phyloP scores from a whole-genome alignment of 2,888 invertebrate species.

The Bunonema sp. region DNA sequence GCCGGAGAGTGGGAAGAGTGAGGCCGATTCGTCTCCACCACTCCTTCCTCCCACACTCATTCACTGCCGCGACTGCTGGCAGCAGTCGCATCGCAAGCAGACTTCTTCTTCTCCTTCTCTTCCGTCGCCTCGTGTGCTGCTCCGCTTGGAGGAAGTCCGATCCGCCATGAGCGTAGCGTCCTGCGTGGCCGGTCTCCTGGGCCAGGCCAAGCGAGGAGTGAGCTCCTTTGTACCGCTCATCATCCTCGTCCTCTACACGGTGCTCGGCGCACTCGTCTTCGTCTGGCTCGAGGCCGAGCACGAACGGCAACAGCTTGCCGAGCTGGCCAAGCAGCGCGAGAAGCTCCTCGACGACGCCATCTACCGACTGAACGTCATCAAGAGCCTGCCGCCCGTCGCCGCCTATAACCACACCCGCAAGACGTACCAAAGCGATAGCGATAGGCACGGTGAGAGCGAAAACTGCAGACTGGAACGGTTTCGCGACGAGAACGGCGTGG shows the following conservation, averaged over 20 bases:
- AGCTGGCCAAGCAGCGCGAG: conserved; percentile 20
- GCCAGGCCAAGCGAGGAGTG: conserved; percentile 2
- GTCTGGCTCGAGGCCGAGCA: conserved; percentile 24
- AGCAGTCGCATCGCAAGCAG: no score
- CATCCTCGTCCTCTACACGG: conserved; percentile 21
- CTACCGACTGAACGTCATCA: conserved; percentile 26
- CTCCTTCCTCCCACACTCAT: no score
- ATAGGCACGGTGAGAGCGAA: background rate
- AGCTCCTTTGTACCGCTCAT: conserved; percentile 14
- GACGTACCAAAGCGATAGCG: conserved; percentile 3
- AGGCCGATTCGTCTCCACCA: no score
- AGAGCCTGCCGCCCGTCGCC: conserved; percentile 20
- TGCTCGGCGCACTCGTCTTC: conserved; percentile 25
- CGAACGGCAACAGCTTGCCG: conserved; percentile 22
- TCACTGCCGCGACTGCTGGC: no score
- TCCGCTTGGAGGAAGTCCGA: no score
- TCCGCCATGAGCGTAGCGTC: no score
- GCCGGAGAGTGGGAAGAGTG: no score
- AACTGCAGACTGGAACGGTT: background rate
- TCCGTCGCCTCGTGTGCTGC: no score
- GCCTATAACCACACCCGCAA: conserved; percentile 35
- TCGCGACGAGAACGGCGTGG: background rate
- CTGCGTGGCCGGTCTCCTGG: no score
- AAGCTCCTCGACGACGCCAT: conserved; percentile 30
- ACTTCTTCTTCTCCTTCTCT: no score